phyloP scores from a whole-genome alignment of 2,888 invertebrate genomes.

The Aleiodes alternator region DNA sequence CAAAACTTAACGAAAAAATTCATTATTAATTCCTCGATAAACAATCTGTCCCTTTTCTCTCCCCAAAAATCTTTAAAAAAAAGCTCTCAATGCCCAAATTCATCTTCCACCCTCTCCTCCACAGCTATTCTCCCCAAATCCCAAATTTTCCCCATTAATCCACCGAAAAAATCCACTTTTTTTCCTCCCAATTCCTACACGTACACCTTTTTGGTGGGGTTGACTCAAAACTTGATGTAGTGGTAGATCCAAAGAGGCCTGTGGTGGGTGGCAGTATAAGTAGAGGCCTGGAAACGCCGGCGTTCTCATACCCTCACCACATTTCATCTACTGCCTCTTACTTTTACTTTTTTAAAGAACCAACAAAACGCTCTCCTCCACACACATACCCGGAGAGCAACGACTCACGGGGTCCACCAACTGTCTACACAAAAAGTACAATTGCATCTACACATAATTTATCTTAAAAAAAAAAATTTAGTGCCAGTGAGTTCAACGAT shows the following conservation, averaged over 20 bases:
- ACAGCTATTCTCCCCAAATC: background rate
- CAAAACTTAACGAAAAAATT: no score
- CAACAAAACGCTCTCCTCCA: constrained; percentile 44
- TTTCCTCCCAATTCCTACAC: constrained; percentile 29
- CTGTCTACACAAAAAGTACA: constrained; percentile 11
- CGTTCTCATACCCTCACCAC: constrained; percentile 75
- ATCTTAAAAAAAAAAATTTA: no score
- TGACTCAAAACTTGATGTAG: constrained; percentile 42
- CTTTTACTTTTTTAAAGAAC: constrained; percentile 69
- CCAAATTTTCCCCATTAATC: constrained; percentile 6
- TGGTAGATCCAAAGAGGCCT: constrained; percentile 57
- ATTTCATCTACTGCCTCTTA: constrained; percentile 73
- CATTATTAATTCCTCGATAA: no score
- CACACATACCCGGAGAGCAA: constrained; percentile 48
- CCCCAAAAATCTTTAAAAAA: no score
- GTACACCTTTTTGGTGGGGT: constrained; percentile 66
- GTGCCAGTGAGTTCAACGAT: constrained; percentile 34
- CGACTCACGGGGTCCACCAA: constrained; percentile 44
- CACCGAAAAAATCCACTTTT: constrained; percentile 64
- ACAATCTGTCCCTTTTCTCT: no score
- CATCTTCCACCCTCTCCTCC: background rate
- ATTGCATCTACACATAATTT: background rate
- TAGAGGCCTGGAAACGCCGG: constrained; percentile 73
- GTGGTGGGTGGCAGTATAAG: constrained; percentile 75
- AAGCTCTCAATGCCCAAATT: background rate